phyloP scores from a whole-genome alignment of 2,888 invertebrate species.

The Eudemis profundana region DNA sequence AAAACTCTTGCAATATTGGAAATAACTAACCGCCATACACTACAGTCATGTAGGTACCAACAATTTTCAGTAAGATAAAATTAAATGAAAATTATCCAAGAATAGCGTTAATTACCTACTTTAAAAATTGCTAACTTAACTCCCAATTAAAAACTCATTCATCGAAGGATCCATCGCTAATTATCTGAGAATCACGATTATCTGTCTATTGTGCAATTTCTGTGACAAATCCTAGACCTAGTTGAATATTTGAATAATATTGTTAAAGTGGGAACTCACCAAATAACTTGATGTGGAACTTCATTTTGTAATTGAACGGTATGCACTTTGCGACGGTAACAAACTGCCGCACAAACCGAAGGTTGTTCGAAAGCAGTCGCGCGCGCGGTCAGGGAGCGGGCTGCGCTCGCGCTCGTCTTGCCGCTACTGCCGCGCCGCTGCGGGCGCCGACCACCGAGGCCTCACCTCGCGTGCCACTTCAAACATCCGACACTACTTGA shows the following conservation, averaged over 20 bases:
- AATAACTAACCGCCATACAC: too few species aligned
- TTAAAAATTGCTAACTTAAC: constrained; percentile 3
- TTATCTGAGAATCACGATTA: constrained; percentile 30
- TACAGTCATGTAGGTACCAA: too few species aligned
- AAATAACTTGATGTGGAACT: constrained; percentile 72
- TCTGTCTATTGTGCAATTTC: constrained; percentile 17
- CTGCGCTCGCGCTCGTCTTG: constrained; percentile 72
- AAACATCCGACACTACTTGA: constrained; percentile 61
- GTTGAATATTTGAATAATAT: constrained; percentile 28
- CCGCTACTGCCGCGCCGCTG: constrained; percentile 61
- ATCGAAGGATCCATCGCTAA: constrained; percentile 43
- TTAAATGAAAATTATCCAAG: neutral
- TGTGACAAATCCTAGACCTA: constrained; percentile 36
- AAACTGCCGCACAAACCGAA: constrained; percentile 55
- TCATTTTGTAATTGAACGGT: constrained; percentile 63
- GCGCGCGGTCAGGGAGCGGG: constrained; percentile 55
- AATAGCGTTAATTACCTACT: neutral
- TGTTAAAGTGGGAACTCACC: constrained; percentile 61
- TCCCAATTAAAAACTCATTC: constrained; percentile 31
- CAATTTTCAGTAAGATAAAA: constrained; percentile 1
- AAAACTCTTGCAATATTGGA: too few species aligned
- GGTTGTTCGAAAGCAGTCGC: constrained; percentile 49
- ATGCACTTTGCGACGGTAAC: constrained; percentile 58
- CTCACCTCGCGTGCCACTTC: constrained; percentile 67
- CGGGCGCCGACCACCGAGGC: constrained; percentile 18